Conservation (phyloP, 2,888 invertebrate species). For the Eurytoma adleriae region DNA sequence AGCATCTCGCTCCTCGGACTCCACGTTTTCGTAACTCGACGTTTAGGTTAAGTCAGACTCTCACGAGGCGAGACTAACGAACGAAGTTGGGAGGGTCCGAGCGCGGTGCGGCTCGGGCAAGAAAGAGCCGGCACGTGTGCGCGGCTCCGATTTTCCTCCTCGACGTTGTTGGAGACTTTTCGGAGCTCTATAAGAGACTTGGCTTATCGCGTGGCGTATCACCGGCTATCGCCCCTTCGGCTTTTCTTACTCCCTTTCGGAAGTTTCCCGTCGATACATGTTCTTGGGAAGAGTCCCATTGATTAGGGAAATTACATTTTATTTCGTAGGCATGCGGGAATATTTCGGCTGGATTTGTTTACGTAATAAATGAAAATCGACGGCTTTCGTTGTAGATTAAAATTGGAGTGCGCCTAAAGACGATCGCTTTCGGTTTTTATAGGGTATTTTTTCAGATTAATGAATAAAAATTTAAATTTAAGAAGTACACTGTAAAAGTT, state of each 20-base stretch:
- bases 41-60: too few species aligned
- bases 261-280: too few species aligned
- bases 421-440: neutral
- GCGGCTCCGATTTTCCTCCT: neutral
- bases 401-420: neutral
- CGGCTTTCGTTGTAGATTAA: neutral
- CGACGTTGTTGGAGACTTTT: neutral
- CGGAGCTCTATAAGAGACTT: neutral
- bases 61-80: too few species aligned
- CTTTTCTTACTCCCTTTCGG: neutral
- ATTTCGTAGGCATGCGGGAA: too few species aligned
- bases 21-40: too few species aligned
- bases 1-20: too few species aligned
- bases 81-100: neutral
- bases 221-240: neutral
- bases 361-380: constrained; percentile 53
- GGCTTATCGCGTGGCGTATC: neutral
- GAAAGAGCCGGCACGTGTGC: neutral
- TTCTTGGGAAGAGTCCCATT: too few species aligned
- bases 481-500: neutral
- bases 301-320: too few species aligned
- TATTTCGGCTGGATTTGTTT: constrained; percentile 31
- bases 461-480: neutral
- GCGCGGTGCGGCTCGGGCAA: neutral
- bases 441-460: neutral